These are phyloP conservation scores for Sylvia atricapilla DNA, from an alignment of 2,113 vertebrate genomes.

Conservation along the genomic window DNA sequence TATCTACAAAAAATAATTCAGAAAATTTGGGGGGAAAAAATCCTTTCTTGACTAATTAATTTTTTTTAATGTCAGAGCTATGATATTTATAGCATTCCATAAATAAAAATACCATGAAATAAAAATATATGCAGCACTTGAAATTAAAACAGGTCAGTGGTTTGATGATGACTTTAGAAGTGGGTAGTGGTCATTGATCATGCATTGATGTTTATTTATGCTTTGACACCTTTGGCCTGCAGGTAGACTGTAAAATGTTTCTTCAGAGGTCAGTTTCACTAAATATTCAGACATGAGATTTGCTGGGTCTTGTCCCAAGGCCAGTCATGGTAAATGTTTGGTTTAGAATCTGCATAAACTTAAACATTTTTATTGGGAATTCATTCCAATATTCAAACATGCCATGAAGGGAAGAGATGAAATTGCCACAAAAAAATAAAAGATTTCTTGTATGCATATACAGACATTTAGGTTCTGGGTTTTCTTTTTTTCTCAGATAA, in stretches of 20 bases:
- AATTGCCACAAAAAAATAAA: not conserved
- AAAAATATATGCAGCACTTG: conserved; percentile 57
- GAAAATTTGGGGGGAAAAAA: not conserved
- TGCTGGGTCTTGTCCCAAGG: conserved; percentile 43
- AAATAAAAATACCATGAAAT: conserved; percentile 59
- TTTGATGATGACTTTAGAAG: conserved; percentile 64
- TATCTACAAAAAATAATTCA: not conserved
- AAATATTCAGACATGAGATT: conserved; percentile 31
- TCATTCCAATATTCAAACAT: conserved; percentile 4
- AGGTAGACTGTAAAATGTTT: conserved; percentile 38
- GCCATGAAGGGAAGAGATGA: not conserved
- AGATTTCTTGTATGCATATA: not conserved
- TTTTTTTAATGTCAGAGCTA: not conserved
- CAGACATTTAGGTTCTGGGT: not conserved
- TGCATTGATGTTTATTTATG: conserved; percentile 52
- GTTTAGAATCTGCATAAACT: conserved; percentile 13
- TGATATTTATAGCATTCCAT: conserved; percentile 53
- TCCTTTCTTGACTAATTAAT: not conserved
- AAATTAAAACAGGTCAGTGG: conserved; percentile 46
- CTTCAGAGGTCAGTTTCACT: conserved; percentile 44
- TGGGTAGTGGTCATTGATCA: conserved; percentile 44
- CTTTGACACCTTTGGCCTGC: not conserved
- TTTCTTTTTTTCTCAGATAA: not conserved
- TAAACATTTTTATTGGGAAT: not conserved
- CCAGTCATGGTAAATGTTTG: not conserved